Base-by-base conservation (phyloP, 2,113 vertebrate genomes). In the Siniperca knerii region DNA sequence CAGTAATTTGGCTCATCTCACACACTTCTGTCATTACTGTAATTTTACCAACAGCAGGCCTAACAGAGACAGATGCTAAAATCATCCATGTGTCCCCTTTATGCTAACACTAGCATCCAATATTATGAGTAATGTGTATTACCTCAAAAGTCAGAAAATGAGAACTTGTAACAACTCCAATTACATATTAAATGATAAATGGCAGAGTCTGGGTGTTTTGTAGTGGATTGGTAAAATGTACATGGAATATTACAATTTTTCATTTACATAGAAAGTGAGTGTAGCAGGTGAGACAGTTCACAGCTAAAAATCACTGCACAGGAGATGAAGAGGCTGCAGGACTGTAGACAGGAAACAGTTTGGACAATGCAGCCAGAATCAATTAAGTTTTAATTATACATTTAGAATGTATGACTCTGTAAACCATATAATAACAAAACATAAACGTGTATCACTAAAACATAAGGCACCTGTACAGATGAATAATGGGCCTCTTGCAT, bases 1-100 rank as follows among this genome's bases (percentile, higher is more conserved):
- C 50, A 50, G 82, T 65, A 20, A 48, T 73, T 68, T 50, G 64
- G 23, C 61, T 79, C 55, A n/a, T 42, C 42, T 10, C 52, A 67
- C 40, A 66, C 23, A 20, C 37, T 50, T 57, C 3, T 37, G 42
- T 50, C n/a, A 54, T 68, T 20, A 9, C 35, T 61, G 54, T 25
- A 44, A 37, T 55, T 60, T 37, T 44, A 29, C 75, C 64, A 69
- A 25, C 77, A 60, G 25, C 40, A 16, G 42, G 48, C 69, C 21
- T 2, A 40, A 72, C 52, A 80, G 8, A n/a, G 42, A 67, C 21
- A 33, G 46, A 42, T 18, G 37, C 23, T 42, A 13, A 60, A 37
- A 20, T 74, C 58, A 65, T 9, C 58, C 11, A 15, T 57, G 70
- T 42, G 54, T 29, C 23, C 12, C 8, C 70, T 13, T 66, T 44